Evolutionary conservation across 2,797 vertebrate genomes (phyloP).

Genomic region (Sparidentex hasta): DNA sequence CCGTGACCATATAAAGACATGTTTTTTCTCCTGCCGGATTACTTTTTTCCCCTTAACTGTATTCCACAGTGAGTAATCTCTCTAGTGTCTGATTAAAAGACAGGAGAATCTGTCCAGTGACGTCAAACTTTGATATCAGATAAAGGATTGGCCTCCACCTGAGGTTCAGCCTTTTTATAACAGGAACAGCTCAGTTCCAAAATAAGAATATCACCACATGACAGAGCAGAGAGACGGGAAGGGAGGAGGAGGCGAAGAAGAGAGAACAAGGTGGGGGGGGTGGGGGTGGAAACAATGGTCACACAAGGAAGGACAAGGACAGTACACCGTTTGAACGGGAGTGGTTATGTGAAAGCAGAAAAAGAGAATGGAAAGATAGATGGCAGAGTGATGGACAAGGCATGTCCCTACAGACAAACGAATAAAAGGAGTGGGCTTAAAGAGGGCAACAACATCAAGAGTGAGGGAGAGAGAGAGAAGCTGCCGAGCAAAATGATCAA

Average conservation of each 20-base stretch:
- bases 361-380: conserved; percentile 22
- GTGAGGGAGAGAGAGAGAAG: neutral
- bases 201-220: neutral
- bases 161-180: neutral
- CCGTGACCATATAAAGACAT: conserved; percentile 35
- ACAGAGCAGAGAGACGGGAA: neutral
- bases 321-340: neutral
- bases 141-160: neutral
- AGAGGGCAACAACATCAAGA: conserved; percentile 27
- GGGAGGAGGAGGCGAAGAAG: neutral
- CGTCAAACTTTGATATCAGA: neutral
- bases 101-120: conserved; percentile 2
- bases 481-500: conserved; percentile 35
- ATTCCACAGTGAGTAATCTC: conserved; percentile 6
- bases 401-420: conserved; percentile 17
- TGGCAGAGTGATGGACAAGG: conserved; percentile 21
- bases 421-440: neutral
- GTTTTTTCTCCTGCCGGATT: conserved; percentile 8
- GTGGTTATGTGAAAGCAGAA: neutral
- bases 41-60: neutral
- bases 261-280: neutral
- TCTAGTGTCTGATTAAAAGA: neutral
- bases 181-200: neutral
- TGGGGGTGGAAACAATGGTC: neutral
- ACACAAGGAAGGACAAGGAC: neutral